Evolutionary conservation across 2,797 vertebrate species (phyloP).

Genomic region (Pelobates cultripes): DNA sequence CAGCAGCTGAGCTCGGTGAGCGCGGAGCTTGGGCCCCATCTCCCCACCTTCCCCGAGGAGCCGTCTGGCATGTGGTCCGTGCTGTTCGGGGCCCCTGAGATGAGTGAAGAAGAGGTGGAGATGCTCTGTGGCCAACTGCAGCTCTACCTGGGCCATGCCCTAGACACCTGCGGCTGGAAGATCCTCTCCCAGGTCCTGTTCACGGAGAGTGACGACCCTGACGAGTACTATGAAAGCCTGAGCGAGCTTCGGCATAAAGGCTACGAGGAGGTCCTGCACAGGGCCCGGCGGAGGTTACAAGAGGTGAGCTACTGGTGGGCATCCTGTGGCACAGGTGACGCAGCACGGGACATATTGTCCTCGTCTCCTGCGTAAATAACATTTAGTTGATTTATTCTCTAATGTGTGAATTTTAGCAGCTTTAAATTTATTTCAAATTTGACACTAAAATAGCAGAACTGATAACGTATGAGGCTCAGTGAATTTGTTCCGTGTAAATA

Average conservation of each 20-base stretch:
- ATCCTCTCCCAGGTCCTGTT: slow-evolving; percentile 95
- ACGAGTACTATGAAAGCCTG: slow-evolving; percentile 96
- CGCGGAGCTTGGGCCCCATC: slow-evolving; percentile 88
- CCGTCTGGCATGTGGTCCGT: slow-evolving; percentile 91
- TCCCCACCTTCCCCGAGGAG: slow-evolving; percentile 90
- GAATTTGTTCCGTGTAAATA: too few species aligned
- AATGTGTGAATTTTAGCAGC: too few species aligned
- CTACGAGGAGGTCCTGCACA: slow-evolving; percentile 89
- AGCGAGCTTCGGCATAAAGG: slow-evolving; percentile 92
- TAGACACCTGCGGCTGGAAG: slow-evolving; percentile 97
- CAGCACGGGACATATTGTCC: too few species aligned
- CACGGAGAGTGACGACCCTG: slow-evolving; percentile 86
- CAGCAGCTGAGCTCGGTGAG: slow-evolving; percentile 91
- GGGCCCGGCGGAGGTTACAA: slow-evolving; percentile 84
- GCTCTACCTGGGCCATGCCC: slow-evolving; percentile 89
- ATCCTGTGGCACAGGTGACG: too few species aligned
- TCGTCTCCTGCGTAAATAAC: too few species aligned
- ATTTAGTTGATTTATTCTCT: too few species aligned
- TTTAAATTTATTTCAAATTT: too few species aligned
- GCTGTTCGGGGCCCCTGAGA: slow-evolving; percentile 81
- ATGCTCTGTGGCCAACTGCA: slow-evolving; percentile 87
- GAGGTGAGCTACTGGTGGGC: slow-evolving; percentile 73
- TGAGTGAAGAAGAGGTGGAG: slow-evolving; percentile 79
- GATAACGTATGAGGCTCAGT: too few species aligned
- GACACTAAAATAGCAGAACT: too few species aligned